A percentile compares a stretch with the other conserved stretches of the same genome.
Conservation (phyloP, 2,113 vertebrate species). For the Cettia cetti region DNA sequence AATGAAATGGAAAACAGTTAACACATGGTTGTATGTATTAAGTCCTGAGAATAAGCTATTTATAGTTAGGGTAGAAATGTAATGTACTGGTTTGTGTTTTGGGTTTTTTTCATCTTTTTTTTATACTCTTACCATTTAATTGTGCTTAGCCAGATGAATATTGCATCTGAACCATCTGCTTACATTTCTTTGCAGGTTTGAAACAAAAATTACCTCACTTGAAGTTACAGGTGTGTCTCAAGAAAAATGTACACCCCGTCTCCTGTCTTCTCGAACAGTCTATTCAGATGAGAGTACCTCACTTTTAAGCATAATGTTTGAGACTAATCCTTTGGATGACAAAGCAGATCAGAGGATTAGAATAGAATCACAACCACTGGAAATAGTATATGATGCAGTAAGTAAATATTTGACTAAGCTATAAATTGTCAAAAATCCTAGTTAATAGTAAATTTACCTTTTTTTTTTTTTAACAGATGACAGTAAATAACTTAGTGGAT, state of each 20-base stretch:
- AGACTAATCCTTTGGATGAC: conserved; percentile 92
- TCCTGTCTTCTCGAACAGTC: conserved; percentile 84
- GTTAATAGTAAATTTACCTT: neutral
- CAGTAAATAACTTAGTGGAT: conserved; percentile 87
- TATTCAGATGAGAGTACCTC: conserved; percentile 71
- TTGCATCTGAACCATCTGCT: neutral
- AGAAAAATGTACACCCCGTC: conserved; percentile 73
- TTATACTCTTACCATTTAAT: neutral
- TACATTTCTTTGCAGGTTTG: conserved; percentile 74
- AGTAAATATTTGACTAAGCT: conserved; percentile 55
- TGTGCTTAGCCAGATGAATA: neutral
- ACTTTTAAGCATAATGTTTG: conserved; percentile 88
- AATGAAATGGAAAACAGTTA: neutral
- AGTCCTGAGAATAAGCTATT: neutral
- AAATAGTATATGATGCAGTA: conserved; percentile 97
- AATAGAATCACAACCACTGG: conserved; percentile 89
- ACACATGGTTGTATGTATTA: neutral
- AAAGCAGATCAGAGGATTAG: conserved; percentile 85
- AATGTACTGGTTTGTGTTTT: neutral
- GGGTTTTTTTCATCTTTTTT: neutral
- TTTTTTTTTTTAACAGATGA: conserved; percentile 76
- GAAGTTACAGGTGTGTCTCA: conserved; percentile 83
- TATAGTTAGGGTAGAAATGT: neutral
- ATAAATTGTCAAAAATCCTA: neutral
- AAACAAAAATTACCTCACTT: conserved; percentile 84